These are phyloP conservation scores for Coelinius sp. DNA, from an alignment of 2,888 invertebrate genomes.

Conservation along the genomic window DNA sequence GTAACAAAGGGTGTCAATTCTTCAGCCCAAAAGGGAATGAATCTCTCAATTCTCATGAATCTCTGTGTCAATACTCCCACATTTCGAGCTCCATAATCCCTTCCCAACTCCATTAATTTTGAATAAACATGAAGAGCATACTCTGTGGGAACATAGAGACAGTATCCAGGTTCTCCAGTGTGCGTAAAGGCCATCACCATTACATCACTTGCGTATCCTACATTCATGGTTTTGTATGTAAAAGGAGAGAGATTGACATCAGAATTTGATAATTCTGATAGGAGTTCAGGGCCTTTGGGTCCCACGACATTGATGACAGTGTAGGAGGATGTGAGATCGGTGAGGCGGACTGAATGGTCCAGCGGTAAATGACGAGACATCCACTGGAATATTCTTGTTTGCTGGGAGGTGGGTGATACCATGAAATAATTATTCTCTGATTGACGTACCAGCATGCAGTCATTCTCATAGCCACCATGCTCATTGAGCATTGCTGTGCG, in stretches of 20 bases:
- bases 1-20: slow-evolving; percentile 77
- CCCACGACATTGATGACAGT: slow-evolving; percentile 81
- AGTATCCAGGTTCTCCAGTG: slow-evolving; percentile 81
- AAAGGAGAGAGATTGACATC: slow-evolving; percentile 77
- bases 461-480: slow-evolving; percentile 81
- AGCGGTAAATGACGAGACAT: slow-evolving; percentile 76
- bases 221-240: slow-evolving; percentile 77
- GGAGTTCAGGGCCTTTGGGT: slow-evolving; percentile 77
- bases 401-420: slow-evolving; percentile 85
- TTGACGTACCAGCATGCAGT: slow-evolving; percentile 79
- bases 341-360: slow-evolving; percentile 76
- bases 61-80: slow-evolving; percentile 79
- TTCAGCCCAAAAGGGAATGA: slow-evolving; percentile 82
- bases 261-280: slow-evolving; percentile 78
- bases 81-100: slow-evolving; percentile 79
- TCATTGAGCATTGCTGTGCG: slow-evolving; percentile 83
- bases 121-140: slow-evolving; percentile 83
- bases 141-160: slow-evolving; percentile 80
- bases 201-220: slow-evolving; percentile 80
- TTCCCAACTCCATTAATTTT: slow-evolving; percentile 77
- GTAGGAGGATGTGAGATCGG: slow-evolving; percentile 82
- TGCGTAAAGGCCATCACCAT: slow-evolving; percentile 81
- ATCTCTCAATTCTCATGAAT: slow-evolving; percentile 79
- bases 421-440: slow-evolving; percentile 79
- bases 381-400: slow-evolving; percentile 81